A percentile compares a stretch with the other conserved stretches of the same genome.
These are phyloP conservation scores for Sapayoa aenigma DNA, from an alignment of 2,113 vertebrate genomes.

Conservation along the genomic window DNA sequence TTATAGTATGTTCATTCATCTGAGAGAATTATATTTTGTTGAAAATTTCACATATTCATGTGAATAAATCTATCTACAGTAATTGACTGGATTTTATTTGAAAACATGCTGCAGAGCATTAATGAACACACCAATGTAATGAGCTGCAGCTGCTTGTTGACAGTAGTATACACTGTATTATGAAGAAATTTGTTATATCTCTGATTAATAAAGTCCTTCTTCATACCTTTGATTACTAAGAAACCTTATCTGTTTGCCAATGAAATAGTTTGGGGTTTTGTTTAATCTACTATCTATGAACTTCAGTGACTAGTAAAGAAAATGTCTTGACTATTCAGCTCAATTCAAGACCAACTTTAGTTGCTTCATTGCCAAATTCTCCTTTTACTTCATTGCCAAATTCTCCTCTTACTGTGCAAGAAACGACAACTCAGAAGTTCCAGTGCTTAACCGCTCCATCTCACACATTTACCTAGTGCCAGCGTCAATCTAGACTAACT, in stretches of 20 bases:
- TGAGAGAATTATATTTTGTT: not conserved
- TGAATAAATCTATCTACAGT: not conserved
- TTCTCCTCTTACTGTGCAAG: not conserved
- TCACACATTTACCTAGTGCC: not conserved
- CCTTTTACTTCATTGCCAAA: not conserved
- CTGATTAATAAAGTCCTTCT: not conserved
- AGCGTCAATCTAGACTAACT: not conserved
- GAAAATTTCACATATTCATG: not conserved
- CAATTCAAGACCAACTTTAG: not conserved
- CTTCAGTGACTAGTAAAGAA: not conserved
- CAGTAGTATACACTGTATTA: not conserved
- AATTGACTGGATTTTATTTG: not conserved
- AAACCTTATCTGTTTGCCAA: not conserved
- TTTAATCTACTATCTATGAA: not conserved
- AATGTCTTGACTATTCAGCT: not conserved
- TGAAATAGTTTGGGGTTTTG: not conserved
- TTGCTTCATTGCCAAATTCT: not conserved
- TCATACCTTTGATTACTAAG: not conserved
- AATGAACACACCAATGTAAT: not conserved
- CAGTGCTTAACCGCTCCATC: not conserved
- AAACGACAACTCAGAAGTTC: not conserved
- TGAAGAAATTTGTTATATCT: not conserved
- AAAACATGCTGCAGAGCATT: not conserved
- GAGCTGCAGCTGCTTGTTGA: not conserved
- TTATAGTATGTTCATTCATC: not conserved